Percentiles rank a stretch among this genome's conserved stretches.
Conservation (phyloP, 64 coral and sea anemone genomes). For the Dendrophyllia cribrosa region DNA sequence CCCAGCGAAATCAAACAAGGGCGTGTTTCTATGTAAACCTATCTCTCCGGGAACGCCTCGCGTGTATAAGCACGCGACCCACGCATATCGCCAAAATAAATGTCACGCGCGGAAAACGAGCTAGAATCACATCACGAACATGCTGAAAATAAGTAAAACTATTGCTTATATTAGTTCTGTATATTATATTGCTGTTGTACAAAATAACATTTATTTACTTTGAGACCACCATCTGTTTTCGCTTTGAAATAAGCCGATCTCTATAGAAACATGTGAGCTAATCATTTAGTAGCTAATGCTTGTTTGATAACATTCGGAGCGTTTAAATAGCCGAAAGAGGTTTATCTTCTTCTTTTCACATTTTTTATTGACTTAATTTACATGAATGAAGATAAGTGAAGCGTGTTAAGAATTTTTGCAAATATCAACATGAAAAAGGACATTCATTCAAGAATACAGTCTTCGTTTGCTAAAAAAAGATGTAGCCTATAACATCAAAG, state of each 20-base stretch:
- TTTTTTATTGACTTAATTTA: too few relatives aligned
- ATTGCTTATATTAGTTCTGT: neutral
- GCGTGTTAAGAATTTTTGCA: too few relatives aligned
- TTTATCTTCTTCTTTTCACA: too few relatives aligned
- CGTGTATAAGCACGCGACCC: neutral
- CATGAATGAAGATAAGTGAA: too few relatives aligned
- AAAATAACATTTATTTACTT: neutral
- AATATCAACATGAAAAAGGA: too few relatives aligned
- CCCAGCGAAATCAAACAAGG: neutral
- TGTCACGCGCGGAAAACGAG: neutral
- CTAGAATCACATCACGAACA: neutral
- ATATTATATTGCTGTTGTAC: neutral
- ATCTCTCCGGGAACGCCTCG: conserved; percentile 1
- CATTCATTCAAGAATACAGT: too few relatives aligned
- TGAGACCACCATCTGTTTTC: neutral
- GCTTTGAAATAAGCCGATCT: neutral
- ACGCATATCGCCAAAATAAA: neutral
- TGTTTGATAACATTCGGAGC: neutral
- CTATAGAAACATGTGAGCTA: too few relatives aligned
- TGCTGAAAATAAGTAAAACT: neutral
- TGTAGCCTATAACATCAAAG: too few relatives aligned
- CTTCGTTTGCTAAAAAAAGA: too few relatives aligned
- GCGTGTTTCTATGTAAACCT: conserved; percentile 3
- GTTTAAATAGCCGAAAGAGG: too few relatives aligned
- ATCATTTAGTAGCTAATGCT: too few relatives aligned